Evolutionary conservation across 2,797 vertebrate genomes (phyloP).

Genomic region (Mormyrus proboscirostris): DNA sequence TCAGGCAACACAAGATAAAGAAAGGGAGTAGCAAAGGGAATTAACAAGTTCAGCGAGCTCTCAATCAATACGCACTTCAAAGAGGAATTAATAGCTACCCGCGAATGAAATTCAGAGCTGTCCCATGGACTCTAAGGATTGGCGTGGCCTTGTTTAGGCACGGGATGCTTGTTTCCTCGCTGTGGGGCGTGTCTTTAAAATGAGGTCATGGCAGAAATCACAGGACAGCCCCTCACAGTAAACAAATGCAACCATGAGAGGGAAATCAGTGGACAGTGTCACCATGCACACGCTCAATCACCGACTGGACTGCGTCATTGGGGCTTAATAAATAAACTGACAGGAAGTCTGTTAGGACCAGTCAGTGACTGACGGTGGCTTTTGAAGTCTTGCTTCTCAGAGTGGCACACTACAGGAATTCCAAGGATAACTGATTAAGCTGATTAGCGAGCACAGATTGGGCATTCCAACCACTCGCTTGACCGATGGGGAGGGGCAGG

Average conservation of each 20-base stretch:
- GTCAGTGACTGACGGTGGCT: neutral
- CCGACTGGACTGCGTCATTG: neutral
- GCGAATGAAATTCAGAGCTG: constrained; percentile 48
- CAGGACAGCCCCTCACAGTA: neutral
- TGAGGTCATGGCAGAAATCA: neutral
- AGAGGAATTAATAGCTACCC: constrained; percentile 48
- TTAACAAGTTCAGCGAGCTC: constrained; percentile 44
- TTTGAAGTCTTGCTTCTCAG: neutral
- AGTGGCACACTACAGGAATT: neutral
- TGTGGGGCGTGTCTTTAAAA: neutral
- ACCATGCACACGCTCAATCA: neutral
- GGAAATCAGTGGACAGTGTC: neutral
- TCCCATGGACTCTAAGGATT: neutral
- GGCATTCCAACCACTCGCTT: neutral
- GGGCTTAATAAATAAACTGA: neutral
- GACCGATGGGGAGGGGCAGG: neutral
- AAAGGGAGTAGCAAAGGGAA: constrained; percentile 45
- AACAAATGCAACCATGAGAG: neutral
- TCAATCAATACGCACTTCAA: constrained; percentile 54
- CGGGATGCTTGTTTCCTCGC: constrained; percentile 1
- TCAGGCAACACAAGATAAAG: constrained; percentile 42
- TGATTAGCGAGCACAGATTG: neutral
- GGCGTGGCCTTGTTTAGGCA: constrained; percentile 5
- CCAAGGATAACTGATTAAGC: neutral
- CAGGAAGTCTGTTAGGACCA: neutral